A percentile compares a stretch with the other conserved stretches of the same genome.
phyloP scores from a whole-genome alignment of 1,140 invertebrate species.

The Heliconius nattereri region DNA sequence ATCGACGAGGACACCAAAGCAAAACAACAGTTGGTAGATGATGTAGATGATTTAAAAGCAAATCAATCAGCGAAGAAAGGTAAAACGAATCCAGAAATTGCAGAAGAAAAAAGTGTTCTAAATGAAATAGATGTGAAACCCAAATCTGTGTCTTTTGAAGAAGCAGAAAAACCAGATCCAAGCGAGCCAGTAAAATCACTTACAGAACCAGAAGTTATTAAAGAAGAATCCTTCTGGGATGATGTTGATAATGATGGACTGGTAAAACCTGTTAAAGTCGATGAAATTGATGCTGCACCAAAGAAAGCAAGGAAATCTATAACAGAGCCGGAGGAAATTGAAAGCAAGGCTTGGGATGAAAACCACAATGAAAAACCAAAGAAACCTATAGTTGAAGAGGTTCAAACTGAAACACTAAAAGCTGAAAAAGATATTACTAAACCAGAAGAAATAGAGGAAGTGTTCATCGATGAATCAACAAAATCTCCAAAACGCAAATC shows the following conservation, averaged over 20 bases:
- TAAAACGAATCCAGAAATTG: conserved; percentile 52
- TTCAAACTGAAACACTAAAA: conserved; percentile 47
- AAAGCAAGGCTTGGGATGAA: conserved; percentile 67
- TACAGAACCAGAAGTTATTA: conserved; percentile 57
- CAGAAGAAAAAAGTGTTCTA: conserved; percentile 58
- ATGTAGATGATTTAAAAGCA: conserved; percentile 35
- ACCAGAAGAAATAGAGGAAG: conserved; percentile 67
- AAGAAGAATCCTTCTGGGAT: conserved; percentile 75
- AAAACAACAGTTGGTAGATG: conserved; percentile 50
- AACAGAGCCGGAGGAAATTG: conserved; percentile 61
- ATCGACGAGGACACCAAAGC: conserved; percentile 55
- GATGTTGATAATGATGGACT: conserved; percentile 51
- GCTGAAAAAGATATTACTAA: conserved; percentile 58
- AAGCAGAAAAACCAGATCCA: conserved; percentile 41
- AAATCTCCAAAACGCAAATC: conserved; percentile 81
- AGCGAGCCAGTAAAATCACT: conserved; percentile 52
- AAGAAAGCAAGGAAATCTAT: conserved; percentile 53
- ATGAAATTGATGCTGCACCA: conserved; percentile 47
- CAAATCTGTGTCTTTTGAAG: conserved; percentile 46
- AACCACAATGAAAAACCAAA: conserved; percentile 65
- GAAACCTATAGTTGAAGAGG: conserved; percentile 58
- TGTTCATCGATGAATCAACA: conserved; percentile 65
- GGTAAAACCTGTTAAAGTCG: conserved; percentile 49
- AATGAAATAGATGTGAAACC: conserved; percentile 47
- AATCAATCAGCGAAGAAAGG: conserved; percentile 39